Percentiles rank a stretch among this genome's conserved stretches.
These are phyloP conservation scores for Pachycephus smyrnensis DNA, from an alignment of 2,888 invertebrate species.

Conservation along the genomic window DNA sequence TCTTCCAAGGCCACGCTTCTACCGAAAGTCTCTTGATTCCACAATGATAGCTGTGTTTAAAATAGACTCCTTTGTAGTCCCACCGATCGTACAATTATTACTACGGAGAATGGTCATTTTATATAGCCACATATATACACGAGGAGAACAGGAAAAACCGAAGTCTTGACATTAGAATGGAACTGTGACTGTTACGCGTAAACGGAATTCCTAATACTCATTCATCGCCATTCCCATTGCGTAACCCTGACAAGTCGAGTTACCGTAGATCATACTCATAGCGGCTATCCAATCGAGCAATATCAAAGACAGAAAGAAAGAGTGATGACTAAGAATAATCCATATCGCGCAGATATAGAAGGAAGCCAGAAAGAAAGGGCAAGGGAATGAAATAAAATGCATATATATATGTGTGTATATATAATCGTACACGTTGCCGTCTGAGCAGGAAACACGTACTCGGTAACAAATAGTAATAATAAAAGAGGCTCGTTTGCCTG, in stretches of 20 bases:
- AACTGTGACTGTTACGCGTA: neutral
- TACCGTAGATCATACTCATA: neutral
- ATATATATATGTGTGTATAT: constrained; percentile 1
- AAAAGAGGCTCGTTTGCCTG: constrained; percentile 45
- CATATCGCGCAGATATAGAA: constrained; percentile 24
- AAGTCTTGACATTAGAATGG: neutral
- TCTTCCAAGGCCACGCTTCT: constrained; percentile 31
- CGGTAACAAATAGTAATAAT: constrained; percentile 53
- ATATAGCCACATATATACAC: neutral
- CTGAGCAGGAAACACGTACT: constrained; percentile 52
- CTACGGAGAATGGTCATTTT: neutral
- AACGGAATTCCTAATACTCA: neutral
- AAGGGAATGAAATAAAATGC: constrained; percentile 2
- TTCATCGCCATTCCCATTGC: neutral
- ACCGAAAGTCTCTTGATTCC: neutral
- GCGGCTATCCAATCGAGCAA: constrained; percentile 19
- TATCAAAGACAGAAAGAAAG: constrained; percentile 18
- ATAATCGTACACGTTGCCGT: constrained; percentile 26
- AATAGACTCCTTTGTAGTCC: neutral
- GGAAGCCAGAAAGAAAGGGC: neutral
- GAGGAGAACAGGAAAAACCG: neutral
- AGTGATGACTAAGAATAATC: constrained; percentile 5
- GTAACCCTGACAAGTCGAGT: neutral
- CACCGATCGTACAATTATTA: neutral
- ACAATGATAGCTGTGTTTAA: neutral